Percentiles rank a stretch among this genome's conserved stretches.
Conservation (phyloP, 2,888 invertebrate genomes). For the Rhorus exstirpatorius region DNA sequence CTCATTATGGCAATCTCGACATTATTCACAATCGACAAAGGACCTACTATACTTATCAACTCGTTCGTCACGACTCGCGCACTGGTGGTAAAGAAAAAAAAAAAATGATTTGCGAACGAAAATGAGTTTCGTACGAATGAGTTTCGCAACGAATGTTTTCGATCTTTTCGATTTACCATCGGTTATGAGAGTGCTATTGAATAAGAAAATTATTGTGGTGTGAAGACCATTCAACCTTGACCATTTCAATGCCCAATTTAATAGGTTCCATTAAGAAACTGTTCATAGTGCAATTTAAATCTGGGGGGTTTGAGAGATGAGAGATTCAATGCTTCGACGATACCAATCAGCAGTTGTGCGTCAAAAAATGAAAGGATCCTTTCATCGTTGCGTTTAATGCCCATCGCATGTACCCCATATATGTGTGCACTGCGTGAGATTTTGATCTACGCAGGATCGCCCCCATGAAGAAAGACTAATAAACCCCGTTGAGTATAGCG, state of each 20-base stretch:
- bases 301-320: neutral
- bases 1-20: constrained; percentile 16
- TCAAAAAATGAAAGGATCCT: constrained; percentile 9
- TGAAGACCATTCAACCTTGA: too few species aligned
- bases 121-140: too few species aligned
- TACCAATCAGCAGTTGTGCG: constrained; percentile 44
- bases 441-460: constrained; percentile 17
- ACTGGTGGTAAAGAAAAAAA: neutral
- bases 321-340: constrained; percentile 17
- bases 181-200: too few species aligned
- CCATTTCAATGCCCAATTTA: too few species aligned
- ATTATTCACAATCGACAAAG: neutral
- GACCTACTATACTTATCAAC: neutral
- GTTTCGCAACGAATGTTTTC: too few species aligned
- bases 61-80: neutral
- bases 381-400: constrained; percentile 12
- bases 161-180: too few species aligned
- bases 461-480: constrained; percentile 46
- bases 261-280: too few species aligned
- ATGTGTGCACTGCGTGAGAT: constrained; percentile 37
- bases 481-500: constrained; percentile 17
- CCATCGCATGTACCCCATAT: neutral
- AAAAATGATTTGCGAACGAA: too few species aligned
- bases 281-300: too few species aligned
- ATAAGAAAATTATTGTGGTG: too few species aligned